A percentile compares a stretch with the other conserved stretches of the same genome.
Conservation (phyloP, 1,140 invertebrate species). For the Sitobion miscanthi region DNA sequence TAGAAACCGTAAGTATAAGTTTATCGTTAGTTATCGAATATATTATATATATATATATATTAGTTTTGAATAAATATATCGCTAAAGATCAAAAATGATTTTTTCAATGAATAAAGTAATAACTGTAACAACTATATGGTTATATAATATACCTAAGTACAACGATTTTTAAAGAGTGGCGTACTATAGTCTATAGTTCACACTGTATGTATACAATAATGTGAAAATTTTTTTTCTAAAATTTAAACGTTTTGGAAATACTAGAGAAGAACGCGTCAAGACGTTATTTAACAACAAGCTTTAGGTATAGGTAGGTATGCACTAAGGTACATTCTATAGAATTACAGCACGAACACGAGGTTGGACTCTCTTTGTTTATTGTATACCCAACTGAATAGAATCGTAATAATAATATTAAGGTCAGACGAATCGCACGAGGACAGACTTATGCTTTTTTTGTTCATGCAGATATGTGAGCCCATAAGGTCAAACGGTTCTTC, state of each 20-base stretch:
- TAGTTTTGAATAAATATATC: too few relatives aligned
- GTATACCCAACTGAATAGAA: not conserved
- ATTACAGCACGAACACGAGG: not conserved
- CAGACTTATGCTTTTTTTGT: not conserved
- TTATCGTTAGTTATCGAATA: not conserved
- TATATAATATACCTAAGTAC: not conserved
- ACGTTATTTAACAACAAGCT: not conserved
- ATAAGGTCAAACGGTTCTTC: not conserved
- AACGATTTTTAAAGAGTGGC: not conserved
- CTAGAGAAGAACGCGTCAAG: not conserved
- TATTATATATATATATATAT: not conserved
- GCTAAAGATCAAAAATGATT: too few relatives aligned
- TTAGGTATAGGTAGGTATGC: not conserved
- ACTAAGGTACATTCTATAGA: not conserved
- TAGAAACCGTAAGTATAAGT: not conserved
- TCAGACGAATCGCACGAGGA: not conserved
- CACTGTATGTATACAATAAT: not conserved
- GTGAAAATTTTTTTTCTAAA: not conserved
- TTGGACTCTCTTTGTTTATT: not conserved
- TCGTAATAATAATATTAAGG: conserved; percentile 10
- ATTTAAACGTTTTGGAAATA: not conserved
- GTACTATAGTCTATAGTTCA: too few relatives aligned
- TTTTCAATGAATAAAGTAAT: not conserved
- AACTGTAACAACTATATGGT: not conserved
- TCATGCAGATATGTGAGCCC: not conserved